Conservation (phyloP, 2,113 vertebrate genomes). For the Formicarius rufipectus region DNA sequence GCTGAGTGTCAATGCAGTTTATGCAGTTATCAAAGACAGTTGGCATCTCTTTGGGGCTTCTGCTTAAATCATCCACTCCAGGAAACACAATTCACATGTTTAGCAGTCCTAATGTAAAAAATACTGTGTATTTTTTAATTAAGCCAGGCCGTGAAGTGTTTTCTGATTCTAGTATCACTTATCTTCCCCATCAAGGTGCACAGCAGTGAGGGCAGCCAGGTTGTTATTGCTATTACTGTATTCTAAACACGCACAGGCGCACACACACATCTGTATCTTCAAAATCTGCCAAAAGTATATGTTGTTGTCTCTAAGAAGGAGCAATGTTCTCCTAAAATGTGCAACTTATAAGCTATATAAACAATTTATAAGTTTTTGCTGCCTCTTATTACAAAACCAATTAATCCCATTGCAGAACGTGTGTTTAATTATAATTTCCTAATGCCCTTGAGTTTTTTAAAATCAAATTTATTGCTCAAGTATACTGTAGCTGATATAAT, state of each 20-base stretch:
- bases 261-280: conserved; percentile 14
- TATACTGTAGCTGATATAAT: background rate
- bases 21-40: background rate
- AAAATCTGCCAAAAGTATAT: conserved; percentile 40
- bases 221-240: conserved; percentile 32
- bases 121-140: conserved; percentile 11
- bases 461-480: conserved; percentile 41
- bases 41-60: background rate
- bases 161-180: conserved; percentile 30
- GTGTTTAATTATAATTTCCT: conserved; percentile 40
- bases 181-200: conserved; percentile 32
- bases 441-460: conserved; percentile 36
- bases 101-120: conserved; percentile 3
- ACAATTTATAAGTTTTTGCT: background rate
- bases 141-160: conserved; percentile 3
- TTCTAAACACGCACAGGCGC: background rate
- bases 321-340: background rate
- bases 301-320: conserved; percentile 27
- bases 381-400: conserved; percentile 26
- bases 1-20: background rate
- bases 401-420: conserved; percentile 20
- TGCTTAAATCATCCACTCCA: background rate
- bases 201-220: background rate
- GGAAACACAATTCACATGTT: background rate
- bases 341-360: background rate